phyloP scores from a whole-genome alignment of 2,888 invertebrate genomes.

The Papilio protenor region DNA sequence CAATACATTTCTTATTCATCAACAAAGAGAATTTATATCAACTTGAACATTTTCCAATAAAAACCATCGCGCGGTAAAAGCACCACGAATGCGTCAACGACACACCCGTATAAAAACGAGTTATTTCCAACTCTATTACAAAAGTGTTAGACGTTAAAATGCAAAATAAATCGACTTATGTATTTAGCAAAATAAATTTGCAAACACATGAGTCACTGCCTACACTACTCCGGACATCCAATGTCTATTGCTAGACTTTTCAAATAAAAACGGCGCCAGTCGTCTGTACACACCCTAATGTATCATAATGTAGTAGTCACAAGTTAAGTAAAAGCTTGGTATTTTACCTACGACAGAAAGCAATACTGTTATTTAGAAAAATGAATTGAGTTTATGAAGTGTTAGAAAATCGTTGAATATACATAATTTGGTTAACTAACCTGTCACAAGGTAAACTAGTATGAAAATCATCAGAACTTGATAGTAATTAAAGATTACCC shows the following conservation, averaged over 20 bases:
- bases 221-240: conserved; percentile 31
- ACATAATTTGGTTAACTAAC: not conserved
- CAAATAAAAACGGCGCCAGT: conserved; percentile 38
- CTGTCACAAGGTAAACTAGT: not conserved
- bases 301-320: not conserved
- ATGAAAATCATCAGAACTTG: not conserved
- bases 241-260: conserved; percentile 35
- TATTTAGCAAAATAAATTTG: conserved; percentile 29
- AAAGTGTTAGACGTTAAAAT: conserved; percentile 4
- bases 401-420: too few relatives aligned
- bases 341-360: not conserved
- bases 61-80: conserved; percentile 35
- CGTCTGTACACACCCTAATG: conserved; percentile 28
- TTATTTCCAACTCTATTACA: not conserved
- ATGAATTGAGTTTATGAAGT: not conserved
- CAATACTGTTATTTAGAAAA: not conserved
- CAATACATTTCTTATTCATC: conserved; percentile 37
- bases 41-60: conserved; percentile 32
- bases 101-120: conserved; percentile 7
- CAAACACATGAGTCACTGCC: conserved; percentile 39
- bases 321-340: not conserved
- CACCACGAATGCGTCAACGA: conserved; percentile 31
- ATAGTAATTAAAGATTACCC: conserved; percentile 7
- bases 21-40: conserved; percentile 35
- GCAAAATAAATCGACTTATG: not conserved